phyloP scores from a whole-genome alignment of 2,888 invertebrate species.

The Polydrusus tereticollis region DNA sequence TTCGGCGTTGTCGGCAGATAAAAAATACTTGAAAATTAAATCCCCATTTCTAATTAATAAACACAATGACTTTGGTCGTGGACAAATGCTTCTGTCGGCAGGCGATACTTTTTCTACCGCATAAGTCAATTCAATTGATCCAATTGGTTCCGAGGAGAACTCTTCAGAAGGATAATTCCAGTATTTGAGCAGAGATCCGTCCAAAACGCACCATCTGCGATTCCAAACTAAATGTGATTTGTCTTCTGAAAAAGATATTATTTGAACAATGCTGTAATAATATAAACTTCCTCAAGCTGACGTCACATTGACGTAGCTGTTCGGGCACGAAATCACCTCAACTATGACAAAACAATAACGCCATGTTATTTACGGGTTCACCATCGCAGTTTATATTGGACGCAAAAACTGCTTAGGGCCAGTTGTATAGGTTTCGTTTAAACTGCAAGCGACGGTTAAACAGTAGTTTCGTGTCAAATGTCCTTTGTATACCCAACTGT shows the following conservation, averaged over 20 bases:
- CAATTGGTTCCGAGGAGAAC: constrained; percentile 42
- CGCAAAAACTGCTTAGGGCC: too few relatives aligned
- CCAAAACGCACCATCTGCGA: constrained; percentile 54
- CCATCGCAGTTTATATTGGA: too few relatives aligned
- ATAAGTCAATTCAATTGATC: constrained; percentile 45
- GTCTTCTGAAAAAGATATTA: constrained; percentile 41
- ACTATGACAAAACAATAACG: too few relatives aligned
- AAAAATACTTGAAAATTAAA: constrained; percentile 45
- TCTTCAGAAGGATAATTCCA: constrained; percentile 57
- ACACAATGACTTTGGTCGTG: constrained; percentile 51
- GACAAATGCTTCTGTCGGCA: constrained; percentile 54
- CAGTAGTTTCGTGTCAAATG: too few relatives aligned
- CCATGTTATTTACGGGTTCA: too few relatives aligned
- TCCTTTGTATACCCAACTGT: too few relatives aligned
- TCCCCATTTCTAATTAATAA: constrained; percentile 39
- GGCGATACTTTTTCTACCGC: constrained; percentile 34
- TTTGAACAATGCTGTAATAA: too few relatives aligned
- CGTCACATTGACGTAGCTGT: too few relatives aligned
- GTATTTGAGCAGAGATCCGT: constrained; percentile 51
- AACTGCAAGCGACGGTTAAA: too few relatives aligned
- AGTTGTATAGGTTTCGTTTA: too few relatives aligned
- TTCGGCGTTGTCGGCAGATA: constrained; percentile 47
- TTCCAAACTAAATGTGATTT: constrained; percentile 51
- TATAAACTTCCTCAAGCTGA: too few relatives aligned
- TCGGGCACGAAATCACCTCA: too few relatives aligned